Evolutionary conservation across 2,797 vertebrate genomes (phyloP), one percentile per base, ranked within the genome.

Genomic region (Denticeps clupeoides): DNA sequence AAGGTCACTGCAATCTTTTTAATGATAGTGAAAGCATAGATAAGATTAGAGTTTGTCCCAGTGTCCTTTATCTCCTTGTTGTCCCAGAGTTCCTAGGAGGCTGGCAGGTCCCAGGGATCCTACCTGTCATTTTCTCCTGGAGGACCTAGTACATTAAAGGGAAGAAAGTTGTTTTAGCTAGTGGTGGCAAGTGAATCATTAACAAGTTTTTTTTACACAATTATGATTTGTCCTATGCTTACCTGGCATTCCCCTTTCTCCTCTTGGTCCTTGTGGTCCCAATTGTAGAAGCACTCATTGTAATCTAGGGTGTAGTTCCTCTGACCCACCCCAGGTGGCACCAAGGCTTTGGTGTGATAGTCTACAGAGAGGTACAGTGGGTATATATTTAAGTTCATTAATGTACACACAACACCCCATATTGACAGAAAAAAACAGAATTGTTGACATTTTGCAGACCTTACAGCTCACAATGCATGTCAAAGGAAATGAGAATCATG

Each of bases 211-310:
- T 31, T 42, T 46, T 12, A n/a, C n/a, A n/a, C n/a, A n/a, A n/a
- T n/a, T 43, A 33, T 24, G 41, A 32, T 19, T 26, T 52, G 7
- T 10, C 27, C 3, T 13, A 11, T 35, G 18, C 5, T 65, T 61
- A 84, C 82, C 81, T 41, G 48, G 47, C 41, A 56, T 53, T 7
- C 78, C 78, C 41, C 25, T 64, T 53, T 77, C 69, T 47, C 80
- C 82, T 0, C 58, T 67, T 11, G 83, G 82, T 44, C 91, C 92
- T 15, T 62, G 63, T 1, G 78, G 82, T 1, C 88, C 89, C 21
- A 81, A 69, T 98, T 95, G 67, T 88, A 86, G 74, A 90, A 88
- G 67, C 90, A 92, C 57, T 90, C 89, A 0, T 73, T 84, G 1
- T 83, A 68, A 56, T 93, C 88, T 0, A 92, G 69, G 0, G 88